These are phyloP conservation scores for Gambelia wislizenii DNA, from an alignment of 2,797 vertebrate species.

Conservation along the genomic window DNA sequence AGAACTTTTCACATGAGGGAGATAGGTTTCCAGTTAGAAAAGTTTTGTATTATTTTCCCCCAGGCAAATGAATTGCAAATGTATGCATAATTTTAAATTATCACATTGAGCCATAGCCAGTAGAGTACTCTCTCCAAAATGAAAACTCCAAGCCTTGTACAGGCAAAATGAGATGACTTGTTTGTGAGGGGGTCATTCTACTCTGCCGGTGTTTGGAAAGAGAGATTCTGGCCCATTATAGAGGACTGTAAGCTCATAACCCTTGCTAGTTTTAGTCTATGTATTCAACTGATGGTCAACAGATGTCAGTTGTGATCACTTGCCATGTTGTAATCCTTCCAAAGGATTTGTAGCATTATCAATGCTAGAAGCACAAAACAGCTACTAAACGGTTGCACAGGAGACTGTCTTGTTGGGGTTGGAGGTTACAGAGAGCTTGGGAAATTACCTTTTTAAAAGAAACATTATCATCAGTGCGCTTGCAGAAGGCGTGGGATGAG, in stretches of 20 bases:
- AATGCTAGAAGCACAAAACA: no score
- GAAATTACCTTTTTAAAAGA: background rate
- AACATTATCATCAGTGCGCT: no score
- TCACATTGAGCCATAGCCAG: background rate
- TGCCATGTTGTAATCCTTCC: background rate
- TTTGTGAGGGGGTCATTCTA: background rate
- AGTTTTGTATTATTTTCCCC: background rate
- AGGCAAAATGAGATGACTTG: background rate
- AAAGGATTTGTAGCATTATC: no score
- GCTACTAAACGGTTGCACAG: no score
- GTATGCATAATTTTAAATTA: background rate
- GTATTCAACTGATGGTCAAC: background rate
- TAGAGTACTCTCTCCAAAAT: background rate
- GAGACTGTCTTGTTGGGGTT: background rate
- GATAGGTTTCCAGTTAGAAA: background rate
- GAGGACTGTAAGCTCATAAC: background rate
- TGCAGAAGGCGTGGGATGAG: no score
- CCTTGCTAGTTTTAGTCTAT: background rate
- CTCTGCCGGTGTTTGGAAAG: background rate
- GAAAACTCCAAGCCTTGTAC: background rate
- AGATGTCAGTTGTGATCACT: no score
- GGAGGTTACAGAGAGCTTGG: background rate
- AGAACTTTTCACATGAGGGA: background rate
- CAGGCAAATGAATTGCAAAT: background rate
- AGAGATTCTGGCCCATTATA: background rate